Percentiles rank a stretch among this genome's conserved stretches.
phyloP scores from a whole-genome alignment of 2,113 vertebrate genomes.

The Labeo catla region DNA sequence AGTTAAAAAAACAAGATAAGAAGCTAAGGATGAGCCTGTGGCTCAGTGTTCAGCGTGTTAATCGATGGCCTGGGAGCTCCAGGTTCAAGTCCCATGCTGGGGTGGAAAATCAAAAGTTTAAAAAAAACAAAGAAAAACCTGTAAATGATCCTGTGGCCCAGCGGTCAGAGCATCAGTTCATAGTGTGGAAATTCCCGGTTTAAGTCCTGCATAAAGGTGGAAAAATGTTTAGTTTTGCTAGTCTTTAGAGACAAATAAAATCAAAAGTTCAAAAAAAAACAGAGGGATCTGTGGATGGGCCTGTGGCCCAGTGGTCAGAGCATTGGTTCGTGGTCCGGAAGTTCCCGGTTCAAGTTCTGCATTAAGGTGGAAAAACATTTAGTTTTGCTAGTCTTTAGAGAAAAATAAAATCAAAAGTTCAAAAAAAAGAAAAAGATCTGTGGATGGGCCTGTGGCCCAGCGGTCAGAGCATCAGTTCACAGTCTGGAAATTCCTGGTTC shows the following conservation, averaged over 20 bases:
- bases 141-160: background rate
- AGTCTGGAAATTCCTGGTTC: background rate
- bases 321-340: fast-evolving
- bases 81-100: no score
- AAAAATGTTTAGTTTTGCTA: background rate
- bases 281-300: fast-evolving
- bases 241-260: background rate
- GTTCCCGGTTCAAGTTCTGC: background rate
- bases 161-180: background rate
- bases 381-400: background rate
- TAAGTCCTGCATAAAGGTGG: background rate
- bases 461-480: background rate
- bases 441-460: background rate
- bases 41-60: no score
- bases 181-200: background rate
- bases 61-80: no score
- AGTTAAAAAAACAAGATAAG: background rate
- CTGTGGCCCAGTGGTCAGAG: background rate
- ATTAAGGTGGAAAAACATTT: background rate
- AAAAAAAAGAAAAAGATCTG: no score
- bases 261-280: background rate
- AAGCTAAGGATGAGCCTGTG: no score
- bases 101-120: no score
- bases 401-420: no score
- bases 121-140: no score